phyloP scores from a whole-genome alignment of 2,888 invertebrate species.

The Deroplatys truncata region DNA sequence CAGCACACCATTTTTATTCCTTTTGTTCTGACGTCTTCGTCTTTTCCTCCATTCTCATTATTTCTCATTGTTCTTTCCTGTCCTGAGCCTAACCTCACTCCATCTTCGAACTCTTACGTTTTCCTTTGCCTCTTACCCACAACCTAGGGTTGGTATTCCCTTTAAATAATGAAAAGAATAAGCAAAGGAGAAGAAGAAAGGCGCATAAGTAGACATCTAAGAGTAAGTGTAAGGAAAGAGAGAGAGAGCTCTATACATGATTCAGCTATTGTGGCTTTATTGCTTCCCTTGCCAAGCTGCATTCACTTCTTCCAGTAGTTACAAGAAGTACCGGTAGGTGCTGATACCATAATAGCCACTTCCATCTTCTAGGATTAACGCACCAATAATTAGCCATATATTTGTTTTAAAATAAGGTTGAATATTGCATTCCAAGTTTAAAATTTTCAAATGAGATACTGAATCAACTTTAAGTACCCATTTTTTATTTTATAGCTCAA shows the following conservation, averaged over 20 bases:
- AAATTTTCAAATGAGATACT: no score
- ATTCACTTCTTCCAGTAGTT: no score
- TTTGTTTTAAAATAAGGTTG: no score
- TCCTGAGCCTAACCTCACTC: background rate
- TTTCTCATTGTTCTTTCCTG: background rate
- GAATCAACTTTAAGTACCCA: no score
- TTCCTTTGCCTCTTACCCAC: background rate
- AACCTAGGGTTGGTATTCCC: background rate
- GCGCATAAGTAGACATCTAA: background rate
- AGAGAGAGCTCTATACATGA: background rate
- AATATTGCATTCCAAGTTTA: no score
- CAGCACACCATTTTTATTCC: conserved; percentile 11
- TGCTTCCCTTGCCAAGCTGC: background rate
- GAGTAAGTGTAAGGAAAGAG: no score
- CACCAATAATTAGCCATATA: no score
- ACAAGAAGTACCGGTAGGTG: background rate
- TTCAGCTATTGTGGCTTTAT: background rate
- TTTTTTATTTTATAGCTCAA: no score
- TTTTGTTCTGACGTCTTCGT: conserved; percentile 8
- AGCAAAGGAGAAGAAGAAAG: background rate
- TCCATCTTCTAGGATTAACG: no score
- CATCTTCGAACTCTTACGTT: background rate
- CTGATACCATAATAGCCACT: background rate
- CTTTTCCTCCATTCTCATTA: conserved; percentile 2
- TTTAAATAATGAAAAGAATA: background rate